Evolutionary conservation across 2,888 invertebrate species (phyloP).

Genomic region (Tetragonisca angustula): DNA sequence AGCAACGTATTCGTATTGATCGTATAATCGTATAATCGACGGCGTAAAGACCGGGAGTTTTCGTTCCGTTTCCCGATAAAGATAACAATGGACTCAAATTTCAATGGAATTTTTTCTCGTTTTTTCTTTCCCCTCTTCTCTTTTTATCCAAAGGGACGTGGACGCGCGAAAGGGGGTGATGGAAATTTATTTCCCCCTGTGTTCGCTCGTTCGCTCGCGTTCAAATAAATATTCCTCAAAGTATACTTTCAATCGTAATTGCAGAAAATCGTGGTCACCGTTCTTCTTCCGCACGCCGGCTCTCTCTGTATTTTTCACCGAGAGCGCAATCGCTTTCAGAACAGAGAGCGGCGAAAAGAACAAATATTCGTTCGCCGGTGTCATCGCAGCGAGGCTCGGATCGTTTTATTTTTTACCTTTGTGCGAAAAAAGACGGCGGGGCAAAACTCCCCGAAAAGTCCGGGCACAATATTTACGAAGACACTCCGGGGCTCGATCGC

Average conservation of each 20-base stretch:
- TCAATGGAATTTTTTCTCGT: not conserved
- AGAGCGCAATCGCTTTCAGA: slow-evolving; percentile 5
- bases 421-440: not conserved
- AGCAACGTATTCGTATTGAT: not conserved
- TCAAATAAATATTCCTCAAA: not conserved
- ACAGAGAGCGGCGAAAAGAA: slow-evolving; percentile 6
- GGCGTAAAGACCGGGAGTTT: not conserved
- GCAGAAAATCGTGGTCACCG: not conserved
- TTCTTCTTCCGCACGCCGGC: no score
- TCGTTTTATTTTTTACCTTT: slow-evolving; percentile 10
- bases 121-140: no score
- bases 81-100: not conserved
- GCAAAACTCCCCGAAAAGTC: not conserved
- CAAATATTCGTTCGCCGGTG: slow-evolving; percentile 12
- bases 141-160: not conserved
- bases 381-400: not conserved
- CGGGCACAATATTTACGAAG: slow-evolving; percentile 24
- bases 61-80: not conserved
- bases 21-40: not conserved
- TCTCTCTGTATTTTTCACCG: not conserved
- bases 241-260: not conserved
- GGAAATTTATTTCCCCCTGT: not conserved
- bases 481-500: slow-evolving; percentile 7
- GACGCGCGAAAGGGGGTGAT: not conserved
- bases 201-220: not conserved